phyloP scores from a whole-genome alignment of 2,797 vertebrate species.

The Remorina albescens region DNA sequence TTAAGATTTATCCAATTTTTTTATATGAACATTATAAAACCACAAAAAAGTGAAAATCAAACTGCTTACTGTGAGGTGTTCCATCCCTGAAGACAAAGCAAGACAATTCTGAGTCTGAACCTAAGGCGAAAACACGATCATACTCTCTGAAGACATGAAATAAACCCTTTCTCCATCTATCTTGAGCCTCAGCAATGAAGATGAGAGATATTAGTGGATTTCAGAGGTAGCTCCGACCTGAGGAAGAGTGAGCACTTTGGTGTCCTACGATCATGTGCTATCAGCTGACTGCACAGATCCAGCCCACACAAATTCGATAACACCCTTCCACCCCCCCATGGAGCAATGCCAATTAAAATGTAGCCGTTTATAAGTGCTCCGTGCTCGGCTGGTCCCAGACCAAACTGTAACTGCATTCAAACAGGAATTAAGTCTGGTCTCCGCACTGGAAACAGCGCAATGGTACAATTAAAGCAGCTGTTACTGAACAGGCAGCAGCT shows the following conservation, averaged over 20 bases:
- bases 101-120: slow-evolving; percentile 1
- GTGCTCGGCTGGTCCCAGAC: slow-evolving; percentile 60
- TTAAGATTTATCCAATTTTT: not conserved
- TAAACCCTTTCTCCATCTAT: slow-evolving; percentile 17
- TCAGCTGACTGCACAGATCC: slow-evolving; percentile 62
- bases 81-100: slow-evolving; percentile 65
- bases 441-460: slow-evolving; percentile 63
- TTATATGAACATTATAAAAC: not conserved
- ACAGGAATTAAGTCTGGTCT: slow-evolving; percentile 59
- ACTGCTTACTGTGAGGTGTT: slow-evolving; percentile 83
- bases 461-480: slow-evolving; percentile 69
- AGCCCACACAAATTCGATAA: slow-evolving; percentile 67
- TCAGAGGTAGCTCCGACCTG: slow-evolving; percentile 20
- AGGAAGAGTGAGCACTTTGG: slow-evolving; percentile 43
- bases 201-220: slow-evolving; percentile 18
- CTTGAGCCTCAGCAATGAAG: slow-evolving; percentile 31
- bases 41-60: not conserved
- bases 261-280: slow-evolving; percentile 63
- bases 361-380: slow-evolving; percentile 70
- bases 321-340: slow-evolving; percentile 53
- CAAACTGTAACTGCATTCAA: slow-evolving; percentile 68
- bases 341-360: slow-evolving; percentile 80
- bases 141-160: slow-evolving; percentile 39
- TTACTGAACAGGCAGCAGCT: slow-evolving; percentile 68
- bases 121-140: slow-evolving; percentile 25